A percentile compares a stretch with the other conserved stretches of the same genome.
Conservation (phyloP, 2,888 invertebrate species). For the Calameuta idolon region DNA sequence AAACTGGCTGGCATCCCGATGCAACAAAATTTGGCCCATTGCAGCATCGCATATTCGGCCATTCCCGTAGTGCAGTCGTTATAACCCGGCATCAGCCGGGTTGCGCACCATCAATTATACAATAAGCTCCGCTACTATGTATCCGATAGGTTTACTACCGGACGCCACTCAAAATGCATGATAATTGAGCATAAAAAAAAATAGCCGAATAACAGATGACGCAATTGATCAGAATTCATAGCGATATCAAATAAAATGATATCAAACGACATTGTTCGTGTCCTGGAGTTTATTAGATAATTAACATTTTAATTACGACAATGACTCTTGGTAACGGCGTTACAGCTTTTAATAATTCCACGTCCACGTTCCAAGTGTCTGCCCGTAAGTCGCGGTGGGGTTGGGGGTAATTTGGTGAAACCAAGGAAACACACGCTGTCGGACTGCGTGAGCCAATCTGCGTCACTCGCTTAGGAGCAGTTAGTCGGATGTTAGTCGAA, state of each 20-base stretch:
- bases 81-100: neutral
- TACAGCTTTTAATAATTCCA: neutral
- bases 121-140: neutral
- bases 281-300: neutral
- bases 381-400: neutral
- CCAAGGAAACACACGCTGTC: neutral
- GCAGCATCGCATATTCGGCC: neutral
- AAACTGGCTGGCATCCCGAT: neutral
- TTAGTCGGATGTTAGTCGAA: conserved; percentile 35
- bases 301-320: neutral
- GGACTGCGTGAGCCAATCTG: conserved; percentile 34
- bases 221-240: neutral
- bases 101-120: neutral
- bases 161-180: neutral
- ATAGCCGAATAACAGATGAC: neutral
- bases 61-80: neutral
- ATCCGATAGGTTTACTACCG: neutral
- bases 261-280: neutral
- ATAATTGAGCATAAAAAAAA: neutral
- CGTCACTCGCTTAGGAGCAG: conserved; percentile 39
- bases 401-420: neutral
- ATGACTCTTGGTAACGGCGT: neutral
- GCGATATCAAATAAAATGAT: too few species aligned
- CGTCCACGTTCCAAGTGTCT: neutral
- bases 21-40: neutral